Conservation (phyloP, 1,140 invertebrate species). For the Pristionchus pacificus region DNA sequence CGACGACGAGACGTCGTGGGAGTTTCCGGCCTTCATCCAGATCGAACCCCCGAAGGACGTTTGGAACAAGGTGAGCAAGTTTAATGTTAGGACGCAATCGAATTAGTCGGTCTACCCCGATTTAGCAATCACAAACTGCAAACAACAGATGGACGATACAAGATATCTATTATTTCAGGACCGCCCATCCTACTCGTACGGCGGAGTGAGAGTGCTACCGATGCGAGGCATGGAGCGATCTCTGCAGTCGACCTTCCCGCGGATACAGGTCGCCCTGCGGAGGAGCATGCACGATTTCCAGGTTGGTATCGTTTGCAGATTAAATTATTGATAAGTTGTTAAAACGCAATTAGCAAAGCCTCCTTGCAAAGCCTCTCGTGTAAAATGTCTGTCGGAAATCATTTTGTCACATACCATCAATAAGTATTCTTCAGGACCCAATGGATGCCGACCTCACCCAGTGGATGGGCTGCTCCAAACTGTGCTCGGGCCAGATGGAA, state of each 20-base stretch:
- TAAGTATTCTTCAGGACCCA: constrained; percentile 55
- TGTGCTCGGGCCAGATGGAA: constrained; percentile 71
- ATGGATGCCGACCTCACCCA: constrained; percentile 70
- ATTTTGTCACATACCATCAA: too few relatives aligned
- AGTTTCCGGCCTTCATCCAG: constrained; percentile 76
- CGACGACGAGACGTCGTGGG: constrained; percentile 72
- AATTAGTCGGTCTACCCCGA: too few relatives aligned
- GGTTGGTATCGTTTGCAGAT: constrained; percentile 20
- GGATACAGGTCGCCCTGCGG: constrained; percentile 67
- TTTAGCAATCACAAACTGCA: too few relatives aligned
- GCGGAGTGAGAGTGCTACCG: constrained; percentile 60
- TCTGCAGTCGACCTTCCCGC: constrained; percentile 52
- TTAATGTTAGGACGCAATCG: too few relatives aligned
- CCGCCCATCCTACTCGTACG: constrained; percentile 68
- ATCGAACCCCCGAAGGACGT: constrained; percentile 71
- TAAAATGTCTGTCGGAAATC: too few relatives aligned
- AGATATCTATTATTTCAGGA: too few relatives aligned
- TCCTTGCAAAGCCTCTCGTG: too few relatives aligned
- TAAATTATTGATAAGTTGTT: not conserved
- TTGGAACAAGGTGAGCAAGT: constrained; percentile 72
- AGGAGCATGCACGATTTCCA: constrained; percentile 65
- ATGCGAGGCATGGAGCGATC: constrained; percentile 54
- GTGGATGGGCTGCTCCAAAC: constrained; percentile 75
- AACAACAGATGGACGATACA: too few relatives aligned
- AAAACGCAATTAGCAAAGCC: not conserved